These are phyloP conservation scores for Ophioninae sp. DNA, from an alignment of 2,888 invertebrate species.

Conservation along the genomic window DNA sequence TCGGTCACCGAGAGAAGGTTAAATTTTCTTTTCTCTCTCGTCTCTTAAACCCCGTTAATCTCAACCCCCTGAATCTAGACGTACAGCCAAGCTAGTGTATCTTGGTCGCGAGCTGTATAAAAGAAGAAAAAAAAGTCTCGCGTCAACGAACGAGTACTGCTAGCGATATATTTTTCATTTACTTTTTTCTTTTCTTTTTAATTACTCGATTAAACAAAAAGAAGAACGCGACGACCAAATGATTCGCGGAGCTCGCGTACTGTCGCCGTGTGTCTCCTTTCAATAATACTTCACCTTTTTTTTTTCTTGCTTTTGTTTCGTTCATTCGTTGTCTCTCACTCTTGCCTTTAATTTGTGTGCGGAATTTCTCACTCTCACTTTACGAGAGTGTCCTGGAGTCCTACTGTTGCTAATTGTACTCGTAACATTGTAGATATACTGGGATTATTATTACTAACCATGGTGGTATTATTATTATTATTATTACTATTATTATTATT, in stretches of 20 bases:
- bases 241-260: constrained; percentile 57
- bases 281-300: background rate
- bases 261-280: constrained; percentile 21
- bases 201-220: constrained; percentile 10
- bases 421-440: background rate
- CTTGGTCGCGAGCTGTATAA: background rate
- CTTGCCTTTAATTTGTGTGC: constrained; percentile 9
- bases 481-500: background rate
- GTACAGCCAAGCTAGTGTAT: background rate
- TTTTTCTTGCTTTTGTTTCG: constrained; percentile 1
- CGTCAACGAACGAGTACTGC: constrained; percentile 12
- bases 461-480: background rate
- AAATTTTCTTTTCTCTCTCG: constrained; percentile 29
- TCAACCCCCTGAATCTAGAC: background rate
- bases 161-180: constrained; percentile 20
- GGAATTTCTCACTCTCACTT: background rate
- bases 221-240: constrained; percentile 9
- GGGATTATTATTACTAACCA: background rate
- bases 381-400: background rate
- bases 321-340: constrained; percentile 50
- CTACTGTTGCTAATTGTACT: background rate
- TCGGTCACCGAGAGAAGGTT: constrained; percentile 5
- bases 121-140: constrained; percentile 14
- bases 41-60: background rate
- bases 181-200: background rate